A percentile compares a stretch with the other conserved stretches of the same genome.
Evolutionary conservation across 2,113 vertebrate species (phyloP).

Genomic region (Mungos mungo): DNA sequence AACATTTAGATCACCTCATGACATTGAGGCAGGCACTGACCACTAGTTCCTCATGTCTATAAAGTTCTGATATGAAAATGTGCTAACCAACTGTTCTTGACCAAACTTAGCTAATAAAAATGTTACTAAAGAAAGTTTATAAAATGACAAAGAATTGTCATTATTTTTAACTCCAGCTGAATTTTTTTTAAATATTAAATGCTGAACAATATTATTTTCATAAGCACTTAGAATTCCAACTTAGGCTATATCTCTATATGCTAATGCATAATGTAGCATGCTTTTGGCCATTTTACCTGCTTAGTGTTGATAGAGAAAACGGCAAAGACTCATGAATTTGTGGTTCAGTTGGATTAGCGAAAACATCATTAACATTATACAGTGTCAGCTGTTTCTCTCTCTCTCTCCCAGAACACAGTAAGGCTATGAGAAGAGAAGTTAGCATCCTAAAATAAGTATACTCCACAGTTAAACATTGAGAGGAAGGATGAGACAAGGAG

Average conservation of each 20-base stretch:
- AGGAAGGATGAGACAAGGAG: not conserved
- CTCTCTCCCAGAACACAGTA: not conserved
- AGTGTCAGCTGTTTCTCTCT: not conserved
- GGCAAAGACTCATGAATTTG: not conserved
- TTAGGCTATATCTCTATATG: not conserved
- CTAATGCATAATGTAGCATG: fast-evolving
- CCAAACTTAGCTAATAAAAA: not conserved
- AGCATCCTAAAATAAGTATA: not conserved
- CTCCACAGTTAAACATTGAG: not conserved
- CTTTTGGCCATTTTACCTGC: not conserved
- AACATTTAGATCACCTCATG: not conserved
- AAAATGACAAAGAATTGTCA: not conserved
- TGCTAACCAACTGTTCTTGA: not conserved
- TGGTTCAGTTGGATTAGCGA: not conserved
- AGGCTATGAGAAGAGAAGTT: not conserved
- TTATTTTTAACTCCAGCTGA: not conserved
- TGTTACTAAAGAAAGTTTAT: not conserved
- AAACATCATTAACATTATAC: not conserved
- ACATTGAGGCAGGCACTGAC: not conserved
- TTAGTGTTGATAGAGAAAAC: not conserved
- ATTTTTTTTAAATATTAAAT: not conserved
- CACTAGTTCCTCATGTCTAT: not conserved
- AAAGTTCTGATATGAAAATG: not conserved
- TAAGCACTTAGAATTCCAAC: not conserved
- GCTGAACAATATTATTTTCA: not conserved